These are phyloP conservation scores for Gila orcuttii DNA, from an alignment of 2,113 vertebrate species.

Conservation along the genomic window DNA sequence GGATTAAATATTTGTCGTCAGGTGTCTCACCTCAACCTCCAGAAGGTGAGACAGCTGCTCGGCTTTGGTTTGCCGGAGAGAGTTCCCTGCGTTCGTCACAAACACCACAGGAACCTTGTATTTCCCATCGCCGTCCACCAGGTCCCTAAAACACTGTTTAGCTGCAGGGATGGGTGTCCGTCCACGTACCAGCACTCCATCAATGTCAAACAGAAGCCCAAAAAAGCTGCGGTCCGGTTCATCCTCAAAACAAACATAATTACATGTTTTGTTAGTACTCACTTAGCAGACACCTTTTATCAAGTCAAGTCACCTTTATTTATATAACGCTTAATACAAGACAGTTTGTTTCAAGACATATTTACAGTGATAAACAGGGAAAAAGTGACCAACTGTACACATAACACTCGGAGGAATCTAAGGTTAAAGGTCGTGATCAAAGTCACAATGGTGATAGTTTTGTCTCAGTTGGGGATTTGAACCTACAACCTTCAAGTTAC, in stretches of 20 bases:
- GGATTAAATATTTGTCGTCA: not conserved
- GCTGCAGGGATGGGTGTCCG: conserved; percentile 85
- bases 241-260: not conserved
- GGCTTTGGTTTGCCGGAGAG: conserved; percentile 83
- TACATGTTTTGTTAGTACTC: too few species aligned
- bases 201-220: conserved; percentile 93
- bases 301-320: not conserved
- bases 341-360: too few species aligned
- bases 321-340: too few species aligned
- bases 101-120: conserved; percentile 92
- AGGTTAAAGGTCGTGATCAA: not conserved
- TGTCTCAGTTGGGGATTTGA: not conserved
- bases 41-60: conserved; percentile 83
- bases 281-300: not conserved
- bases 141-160: conserved; percentile 81
- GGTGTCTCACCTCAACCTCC: conserved; percentile 82
- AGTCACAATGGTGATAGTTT: not conserved
- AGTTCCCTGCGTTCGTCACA: conserved; percentile 94
- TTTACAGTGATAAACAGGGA: too few species aligned
- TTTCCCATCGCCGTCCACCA: conserved; percentile 79
- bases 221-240: conserved; percentile 77
- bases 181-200: conserved; percentile 92
- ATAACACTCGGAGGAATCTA: not conserved
- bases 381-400: not conserved
- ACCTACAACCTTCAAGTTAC: not conserved